A percentile compares a stretch with the other conserved stretches of the same genome.
phyloP scores from a whole-genome alignment of 1,140 invertebrate species.

The Penaeus vannamei region DNA sequence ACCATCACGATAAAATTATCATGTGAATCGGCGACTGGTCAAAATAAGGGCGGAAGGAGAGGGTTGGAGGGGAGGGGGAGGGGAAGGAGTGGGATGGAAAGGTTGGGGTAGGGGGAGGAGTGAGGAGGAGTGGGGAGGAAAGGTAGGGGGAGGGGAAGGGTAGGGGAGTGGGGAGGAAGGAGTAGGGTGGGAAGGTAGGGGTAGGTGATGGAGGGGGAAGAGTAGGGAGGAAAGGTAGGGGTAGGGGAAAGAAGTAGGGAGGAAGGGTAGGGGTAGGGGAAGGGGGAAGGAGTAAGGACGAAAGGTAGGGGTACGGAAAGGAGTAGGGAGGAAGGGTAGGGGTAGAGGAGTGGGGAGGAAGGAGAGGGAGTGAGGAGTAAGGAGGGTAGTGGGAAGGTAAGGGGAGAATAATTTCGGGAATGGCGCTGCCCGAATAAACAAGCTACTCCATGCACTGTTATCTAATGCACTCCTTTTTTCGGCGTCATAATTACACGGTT shows the following conservation, averaged over 20 bases:
- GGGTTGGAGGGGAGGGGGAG: not conserved
- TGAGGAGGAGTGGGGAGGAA: not conserved
- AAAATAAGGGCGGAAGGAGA: not conserved
- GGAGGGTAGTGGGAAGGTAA: not conserved
- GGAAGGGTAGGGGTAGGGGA: not conserved
- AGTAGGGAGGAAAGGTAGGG: conserved; percentile 22
- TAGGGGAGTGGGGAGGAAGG: not conserved
- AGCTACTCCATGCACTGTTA: too few relatives aligned
- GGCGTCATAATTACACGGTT: too few relatives aligned
- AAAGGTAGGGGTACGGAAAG: not conserved
- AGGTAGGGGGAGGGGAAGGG: too few relatives aligned
- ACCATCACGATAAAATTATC: too few relatives aligned
- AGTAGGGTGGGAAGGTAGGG: not conserved
- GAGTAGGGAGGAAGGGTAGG: not conserved
- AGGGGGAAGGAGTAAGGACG: not conserved
- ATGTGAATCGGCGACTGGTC: too few relatives aligned
- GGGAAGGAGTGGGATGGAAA: not conserved
- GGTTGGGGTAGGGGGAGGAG: not conserved
- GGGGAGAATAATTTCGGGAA: too few relatives aligned
- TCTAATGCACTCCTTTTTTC: too few relatives aligned
- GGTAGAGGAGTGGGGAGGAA: not conserved
- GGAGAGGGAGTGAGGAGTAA: not conserved
- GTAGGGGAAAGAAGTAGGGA: not conserved
- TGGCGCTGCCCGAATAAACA: too few relatives aligned
- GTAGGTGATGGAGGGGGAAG: not conserved